phyloP scores from a whole-genome alignment of 1,140 invertebrate species.

The Temnothorax longispinosus region DNA sequence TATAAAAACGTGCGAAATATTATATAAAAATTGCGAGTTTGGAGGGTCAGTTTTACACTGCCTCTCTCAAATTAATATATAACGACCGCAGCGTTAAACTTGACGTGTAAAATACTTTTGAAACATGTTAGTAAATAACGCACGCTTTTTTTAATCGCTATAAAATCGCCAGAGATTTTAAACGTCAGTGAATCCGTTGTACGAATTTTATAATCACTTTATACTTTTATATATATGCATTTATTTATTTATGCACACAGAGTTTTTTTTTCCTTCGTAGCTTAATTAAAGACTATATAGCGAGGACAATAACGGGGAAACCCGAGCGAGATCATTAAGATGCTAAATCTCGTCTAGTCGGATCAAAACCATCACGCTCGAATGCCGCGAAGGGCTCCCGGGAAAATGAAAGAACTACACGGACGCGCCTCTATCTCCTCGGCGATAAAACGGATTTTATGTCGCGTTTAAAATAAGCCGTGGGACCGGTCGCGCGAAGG shows the following conservation, averaged over 20 bases:
- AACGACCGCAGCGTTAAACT: not conserved
- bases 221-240: not conserved
- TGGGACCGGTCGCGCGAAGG: conserved; percentile 68
- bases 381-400: conserved; percentile 69
- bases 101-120: conserved; percentile 2
- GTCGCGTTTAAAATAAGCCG: conserved; percentile 81
- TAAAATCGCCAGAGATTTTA: conserved; percentile 13
- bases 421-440: conserved; percentile 9
- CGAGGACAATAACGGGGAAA: conserved; percentile 61
- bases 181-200: not conserved
- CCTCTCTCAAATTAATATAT: conserved; percentile 13
- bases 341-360: conserved; percentile 81
- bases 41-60: not conserved
- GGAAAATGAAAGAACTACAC: conserved; percentile 13
- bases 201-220: conserved; percentile 34
- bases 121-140: conserved; percentile 34
- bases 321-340: conserved; percentile 76
- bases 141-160: conserved; percentile 15
- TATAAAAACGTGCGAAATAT: not conserved
- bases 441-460: conserved; percentile 81
- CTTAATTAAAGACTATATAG: conserved; percentile 16
- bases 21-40: not conserved
- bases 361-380: conserved; percentile 81
- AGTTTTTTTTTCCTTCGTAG: not conserved
- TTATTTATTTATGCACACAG: not conserved